Percentiles rank a stretch among this genome's conserved stretches.
Evolutionary conservation across 2,113 vertebrate genomes (phyloP).

Genomic region (Stigmatopora argus): DNA sequence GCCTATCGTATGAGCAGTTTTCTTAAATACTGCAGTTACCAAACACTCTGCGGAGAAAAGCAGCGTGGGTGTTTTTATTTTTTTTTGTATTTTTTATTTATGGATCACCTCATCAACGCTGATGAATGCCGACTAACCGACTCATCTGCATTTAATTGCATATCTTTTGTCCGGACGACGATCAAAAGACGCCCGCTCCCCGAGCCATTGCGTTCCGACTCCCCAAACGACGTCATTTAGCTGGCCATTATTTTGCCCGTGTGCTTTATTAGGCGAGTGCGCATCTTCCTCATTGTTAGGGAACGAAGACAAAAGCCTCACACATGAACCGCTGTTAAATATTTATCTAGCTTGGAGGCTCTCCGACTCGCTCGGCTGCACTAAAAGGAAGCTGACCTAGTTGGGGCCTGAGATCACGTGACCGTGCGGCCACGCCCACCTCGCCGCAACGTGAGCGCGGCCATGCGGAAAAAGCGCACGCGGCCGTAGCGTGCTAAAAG

Average conservation of each 20-base stretch:
- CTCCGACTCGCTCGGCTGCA: conserved; percentile 48
- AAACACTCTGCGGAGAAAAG: neutral
- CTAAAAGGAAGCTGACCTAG: conserved; percentile 71
- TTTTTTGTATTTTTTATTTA: conserved; percentile 24
- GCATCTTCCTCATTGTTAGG: conserved; percentile 44
- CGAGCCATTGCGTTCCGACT: conserved; percentile 46
- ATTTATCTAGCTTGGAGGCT: conserved; percentile 61
- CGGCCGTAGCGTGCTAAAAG: neutral
- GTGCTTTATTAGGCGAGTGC: conserved; percentile 41
- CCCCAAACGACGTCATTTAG: conserved; percentile 51
- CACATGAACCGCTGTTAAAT: conserved; percentile 47
- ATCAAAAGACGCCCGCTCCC: conserved; percentile 55
- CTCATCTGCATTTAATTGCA: conserved; percentile 42
- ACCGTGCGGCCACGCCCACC: conserved; percentile 42
- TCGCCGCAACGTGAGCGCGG: conserved; percentile 37
- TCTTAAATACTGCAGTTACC: neutral
- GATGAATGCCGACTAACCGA: conserved; percentile 44
- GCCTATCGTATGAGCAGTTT: no score
- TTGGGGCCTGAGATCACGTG: conserved; percentile 57
- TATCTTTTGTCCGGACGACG: conserved; percentile 21
- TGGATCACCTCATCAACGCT: conserved; percentile 18
- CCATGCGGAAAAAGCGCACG: conserved; percentile 57
- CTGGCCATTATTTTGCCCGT: conserved; percentile 35
- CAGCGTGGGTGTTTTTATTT: conserved; percentile 9
- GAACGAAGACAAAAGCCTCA: conserved; percentile 15